Conservation (phyloP, 2,888 invertebrate species). For the Aethes cnicana region DNA sequence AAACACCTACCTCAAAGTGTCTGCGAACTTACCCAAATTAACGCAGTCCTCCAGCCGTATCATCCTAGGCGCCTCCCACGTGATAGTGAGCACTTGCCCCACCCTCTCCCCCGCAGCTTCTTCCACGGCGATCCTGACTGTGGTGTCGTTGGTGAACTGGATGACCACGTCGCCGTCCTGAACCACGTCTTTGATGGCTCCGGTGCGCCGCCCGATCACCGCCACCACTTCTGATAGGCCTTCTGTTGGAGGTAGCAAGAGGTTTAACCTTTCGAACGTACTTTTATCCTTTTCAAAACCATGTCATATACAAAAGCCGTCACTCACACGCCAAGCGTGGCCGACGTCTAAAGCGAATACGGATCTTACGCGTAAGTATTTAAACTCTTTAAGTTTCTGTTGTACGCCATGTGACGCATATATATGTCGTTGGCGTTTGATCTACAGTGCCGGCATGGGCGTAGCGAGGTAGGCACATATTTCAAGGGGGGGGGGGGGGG, state of each 20-base stretch:
- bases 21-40: constrained; percentile 65
- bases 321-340: too few species aligned
- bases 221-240: constrained; percentile 56
- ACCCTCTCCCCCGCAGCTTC: constrained; percentile 44
- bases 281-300: too few species aligned
- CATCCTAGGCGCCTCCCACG: constrained; percentile 59
- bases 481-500: too few species aligned
- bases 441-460: too few species aligned
- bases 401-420: too few species aligned
- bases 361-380: too few species aligned
- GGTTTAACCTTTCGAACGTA: too few species aligned
- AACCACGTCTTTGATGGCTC: constrained; percentile 56
- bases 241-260: constrained; percentile 47
- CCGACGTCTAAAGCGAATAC: too few species aligned
- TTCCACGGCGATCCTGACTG: constrained; percentile 56
- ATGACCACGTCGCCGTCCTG: constrained; percentile 60
- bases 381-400: too few species aligned
- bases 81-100: constrained; percentile 57
- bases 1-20: not conserved
- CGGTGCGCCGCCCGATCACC: constrained; percentile 61
- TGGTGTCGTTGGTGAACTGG: constrained; percentile 59
- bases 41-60: constrained; percentile 61
- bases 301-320: too few species aligned
- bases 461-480: too few species aligned
- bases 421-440: too few species aligned